These are phyloP conservation scores for Catharus fuscescens DNA, from an alignment of 2,113 vertebrate species.

Conservation along the genomic window DNA sequence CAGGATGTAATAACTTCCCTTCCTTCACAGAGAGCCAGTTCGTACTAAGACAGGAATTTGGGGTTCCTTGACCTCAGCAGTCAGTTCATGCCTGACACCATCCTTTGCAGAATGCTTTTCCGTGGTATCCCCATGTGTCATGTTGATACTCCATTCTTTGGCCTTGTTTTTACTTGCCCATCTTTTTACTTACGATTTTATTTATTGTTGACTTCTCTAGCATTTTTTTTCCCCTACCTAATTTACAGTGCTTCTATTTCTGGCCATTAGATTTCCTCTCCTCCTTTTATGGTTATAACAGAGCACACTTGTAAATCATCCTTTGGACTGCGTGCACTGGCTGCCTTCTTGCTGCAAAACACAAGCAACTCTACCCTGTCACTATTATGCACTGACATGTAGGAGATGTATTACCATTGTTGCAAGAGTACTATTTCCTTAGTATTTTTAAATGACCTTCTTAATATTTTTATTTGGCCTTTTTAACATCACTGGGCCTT, in stretches of 20 bases:
- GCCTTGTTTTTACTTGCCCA: background rate
- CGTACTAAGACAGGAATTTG: background rate
- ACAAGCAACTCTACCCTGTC: background rate
- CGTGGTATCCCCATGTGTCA: background rate
- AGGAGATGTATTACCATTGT: slow-evolving; percentile 41
- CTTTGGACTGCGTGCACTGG: background rate
- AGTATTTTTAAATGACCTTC: background rate
- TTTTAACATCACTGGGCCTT: background rate
- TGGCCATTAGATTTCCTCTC: slow-evolving; percentile 53
- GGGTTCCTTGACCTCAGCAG: background rate
- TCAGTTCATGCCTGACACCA: background rate
- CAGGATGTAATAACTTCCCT: background rate
- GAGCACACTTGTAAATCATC: slow-evolving; percentile 37
- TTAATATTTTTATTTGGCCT: background rate
- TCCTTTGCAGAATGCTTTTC: background rate
- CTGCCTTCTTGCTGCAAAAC: slow-evolving; percentile 39
- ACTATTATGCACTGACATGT: background rate
- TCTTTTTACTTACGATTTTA: background rate
- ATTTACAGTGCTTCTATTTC: slow-evolving; percentile 38
- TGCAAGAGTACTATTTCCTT: background rate
- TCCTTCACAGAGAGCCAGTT: background rate
- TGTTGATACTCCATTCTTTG: background rate
- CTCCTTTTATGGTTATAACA: slow-evolving; percentile 46
- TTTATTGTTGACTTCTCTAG: background rate
- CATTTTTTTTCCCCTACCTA: background rate